phyloP scores from a whole-genome alignment of 2,888 invertebrate species.

The Pachycephus smyrnensis region DNA sequence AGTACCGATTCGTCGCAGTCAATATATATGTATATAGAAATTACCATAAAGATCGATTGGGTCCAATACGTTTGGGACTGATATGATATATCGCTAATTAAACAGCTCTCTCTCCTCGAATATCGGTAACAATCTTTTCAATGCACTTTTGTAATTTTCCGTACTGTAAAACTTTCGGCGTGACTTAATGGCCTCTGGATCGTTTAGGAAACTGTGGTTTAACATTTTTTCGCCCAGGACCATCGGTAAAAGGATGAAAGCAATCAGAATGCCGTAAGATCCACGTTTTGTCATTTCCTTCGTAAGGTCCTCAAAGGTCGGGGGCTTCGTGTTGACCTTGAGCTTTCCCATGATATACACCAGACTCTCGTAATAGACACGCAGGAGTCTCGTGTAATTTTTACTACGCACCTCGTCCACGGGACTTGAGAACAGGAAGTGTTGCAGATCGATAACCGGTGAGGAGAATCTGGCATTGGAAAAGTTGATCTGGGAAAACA shows the following conservation, averaged over 20 bases:
- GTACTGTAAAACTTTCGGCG: conserved; percentile 10
- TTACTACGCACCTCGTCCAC: conserved; percentile 19
- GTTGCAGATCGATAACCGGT: conserved; percentile 19
- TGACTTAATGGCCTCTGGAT: background rate
- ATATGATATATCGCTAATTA: background rate
- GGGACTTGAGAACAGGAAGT: conserved; percentile 19
- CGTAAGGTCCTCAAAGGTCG: conserved; percentile 16
- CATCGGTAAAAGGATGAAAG: conserved; percentile 15
- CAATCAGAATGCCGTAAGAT: conserved; percentile 15
- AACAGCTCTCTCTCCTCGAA: conserved; percentile 13
- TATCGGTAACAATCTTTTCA: conserved; percentile 14
- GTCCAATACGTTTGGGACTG: background rate
- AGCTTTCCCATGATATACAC: conserved; percentile 8
- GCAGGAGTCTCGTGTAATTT: conserved; percentile 12
- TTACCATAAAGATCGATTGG: background rate
- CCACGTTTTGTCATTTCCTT: conserved; percentile 15
- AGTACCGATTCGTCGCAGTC: background rate
- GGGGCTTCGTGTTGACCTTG: conserved; percentile 10
- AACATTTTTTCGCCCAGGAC: conserved; percentile 1
- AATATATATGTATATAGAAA: background rate
- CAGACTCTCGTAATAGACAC: conserved; percentile 13
- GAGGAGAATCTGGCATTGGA: conserved; percentile 10
- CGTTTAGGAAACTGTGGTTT: background rate
- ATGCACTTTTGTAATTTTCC: conserved; percentile 15
- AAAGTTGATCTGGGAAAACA: conserved; percentile 16